phyloP scores from a whole-genome alignment of 2,113 vertebrate species.

The Ornithorhynchus anatinus region DNA sequence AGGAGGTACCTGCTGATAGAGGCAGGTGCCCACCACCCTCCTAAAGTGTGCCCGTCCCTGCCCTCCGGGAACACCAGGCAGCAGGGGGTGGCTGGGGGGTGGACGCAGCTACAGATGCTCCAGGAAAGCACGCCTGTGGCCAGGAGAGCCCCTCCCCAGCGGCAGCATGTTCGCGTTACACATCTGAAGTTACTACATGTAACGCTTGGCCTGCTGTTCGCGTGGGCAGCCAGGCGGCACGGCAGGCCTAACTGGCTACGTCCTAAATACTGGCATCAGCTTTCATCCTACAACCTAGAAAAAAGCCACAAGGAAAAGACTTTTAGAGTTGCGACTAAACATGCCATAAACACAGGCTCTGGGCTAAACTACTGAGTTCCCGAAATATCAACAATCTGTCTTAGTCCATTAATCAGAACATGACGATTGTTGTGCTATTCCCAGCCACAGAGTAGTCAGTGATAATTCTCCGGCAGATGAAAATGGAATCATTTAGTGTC shows the following conservation, averaged over 20 bases:
- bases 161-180: too few species aligned
- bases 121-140: neutral
- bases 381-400: conserved; percentile 55
- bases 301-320: neutral
- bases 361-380: conserved; percentile 54
- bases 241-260: neutral
- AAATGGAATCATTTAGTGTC: conserved; percentile 35
- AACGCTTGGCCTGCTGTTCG: neutral
- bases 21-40: too few species aligned
- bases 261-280: neutral
- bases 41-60: too few species aligned
- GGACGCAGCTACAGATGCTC: too few species aligned
- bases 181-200: too few species aligned
- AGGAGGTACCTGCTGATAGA: too few species aligned
- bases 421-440: neutral
- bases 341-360: conserved; percentile 41
- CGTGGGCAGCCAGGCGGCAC: accelerated
- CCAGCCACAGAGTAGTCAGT: conserved; percentile 9
- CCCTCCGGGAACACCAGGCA: too few species aligned
- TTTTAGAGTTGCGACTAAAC: neutral
- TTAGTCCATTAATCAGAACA: conserved; percentile 41
- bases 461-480: conserved; percentile 40
- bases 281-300: conserved; percentile 2
- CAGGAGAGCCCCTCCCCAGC: too few species aligned
- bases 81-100: neutral